These are phyloP conservation scores for Chiroxiphia lanceolata DNA, from an alignment of 2,797 vertebrate genomes.

Conservation along the genomic window DNA sequence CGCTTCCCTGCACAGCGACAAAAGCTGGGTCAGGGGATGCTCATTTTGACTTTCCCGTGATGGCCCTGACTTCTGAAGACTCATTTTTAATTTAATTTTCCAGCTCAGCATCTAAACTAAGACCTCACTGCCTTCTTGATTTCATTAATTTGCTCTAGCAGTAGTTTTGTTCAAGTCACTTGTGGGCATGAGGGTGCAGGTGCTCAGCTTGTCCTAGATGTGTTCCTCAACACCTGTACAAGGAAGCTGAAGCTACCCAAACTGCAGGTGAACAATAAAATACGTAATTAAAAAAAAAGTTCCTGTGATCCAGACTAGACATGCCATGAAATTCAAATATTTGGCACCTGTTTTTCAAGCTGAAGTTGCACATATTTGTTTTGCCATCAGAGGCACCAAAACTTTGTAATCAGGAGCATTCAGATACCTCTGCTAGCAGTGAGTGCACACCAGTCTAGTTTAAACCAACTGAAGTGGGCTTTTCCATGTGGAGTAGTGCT, in stretches of 20 bases:
- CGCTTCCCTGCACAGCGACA: not conserved
- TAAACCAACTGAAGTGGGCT: not conserved
- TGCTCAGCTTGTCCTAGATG: not conserved
- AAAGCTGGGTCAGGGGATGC: not conserved
- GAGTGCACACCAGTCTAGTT: not conserved
- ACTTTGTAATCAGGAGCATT: not conserved
- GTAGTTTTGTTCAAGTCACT: not conserved
- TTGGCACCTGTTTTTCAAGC: not conserved
- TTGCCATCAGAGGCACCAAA: not conserved
- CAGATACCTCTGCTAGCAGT: not conserved
- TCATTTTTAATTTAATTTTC: conserved; percentile 8
- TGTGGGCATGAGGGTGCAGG: accelerated
- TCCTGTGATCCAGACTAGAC: accelerated
- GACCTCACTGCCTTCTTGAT: not conserved
- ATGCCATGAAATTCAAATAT: not conserved
- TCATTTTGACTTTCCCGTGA: not conserved
- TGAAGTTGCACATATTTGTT: not conserved
- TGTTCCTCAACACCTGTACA: not conserved
- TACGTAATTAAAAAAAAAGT: not conserved
- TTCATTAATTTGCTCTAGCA: not conserved
- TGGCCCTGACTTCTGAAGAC: not conserved
- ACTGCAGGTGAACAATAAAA: not conserved
- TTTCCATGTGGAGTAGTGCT: not conserved
- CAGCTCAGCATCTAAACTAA: not conserved
- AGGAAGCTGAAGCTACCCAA: not conserved